phyloP scores from a whole-genome alignment of 2,888 invertebrate species.

The Camptogramma bilineatum region DNA sequence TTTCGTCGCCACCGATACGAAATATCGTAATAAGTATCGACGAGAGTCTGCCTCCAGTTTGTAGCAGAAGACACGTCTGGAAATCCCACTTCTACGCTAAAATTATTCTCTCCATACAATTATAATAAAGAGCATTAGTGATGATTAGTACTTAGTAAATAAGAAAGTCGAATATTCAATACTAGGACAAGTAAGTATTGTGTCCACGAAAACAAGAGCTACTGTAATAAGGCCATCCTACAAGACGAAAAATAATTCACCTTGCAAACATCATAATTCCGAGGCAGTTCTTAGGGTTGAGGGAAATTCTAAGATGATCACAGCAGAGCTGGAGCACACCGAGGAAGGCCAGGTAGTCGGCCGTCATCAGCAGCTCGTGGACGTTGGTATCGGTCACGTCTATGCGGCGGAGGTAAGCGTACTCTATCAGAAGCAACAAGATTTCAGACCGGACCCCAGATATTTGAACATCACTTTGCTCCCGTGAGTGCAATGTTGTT shows the following conservation, averaged over 20 bases:
- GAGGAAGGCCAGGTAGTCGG: slow-evolving; percentile 94
- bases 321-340: slow-evolving; percentile 93
- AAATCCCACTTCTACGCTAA: slow-evolving; percentile 43
- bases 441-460: slow-evolving; percentile 92
- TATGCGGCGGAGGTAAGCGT: slow-evolving; percentile 93
- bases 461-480: slow-evolving; percentile 89
- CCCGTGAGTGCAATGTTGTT: slow-evolving; percentile 89
- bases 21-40: slow-evolving; percentile 90
- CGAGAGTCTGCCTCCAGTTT: slow-evolving; percentile 89
- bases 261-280: slow-evolving; percentile 94
- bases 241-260: slow-evolving; percentile 55
- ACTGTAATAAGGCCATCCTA: background rate
- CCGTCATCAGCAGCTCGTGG: slow-evolving; percentile 91
- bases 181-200: too few relatives aligned
- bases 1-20: slow-evolving; percentile 89
- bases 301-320: slow-evolving; percentile 88
- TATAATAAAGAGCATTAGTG: background rate
- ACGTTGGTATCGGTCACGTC: slow-evolving; percentile 92
- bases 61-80: slow-evolving; percentile 89
- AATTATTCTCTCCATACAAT: slow-evolving; percentile 16
- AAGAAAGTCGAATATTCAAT: too few relatives aligned
- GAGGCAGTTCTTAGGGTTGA: slow-evolving; percentile 92
- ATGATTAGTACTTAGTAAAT: background rate
- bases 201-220: background rate
- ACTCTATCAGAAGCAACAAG: slow-evolving; percentile 92